phyloP scores from a whole-genome alignment of 2,113 vertebrate species.

The Chaetura pelagica region DNA sequence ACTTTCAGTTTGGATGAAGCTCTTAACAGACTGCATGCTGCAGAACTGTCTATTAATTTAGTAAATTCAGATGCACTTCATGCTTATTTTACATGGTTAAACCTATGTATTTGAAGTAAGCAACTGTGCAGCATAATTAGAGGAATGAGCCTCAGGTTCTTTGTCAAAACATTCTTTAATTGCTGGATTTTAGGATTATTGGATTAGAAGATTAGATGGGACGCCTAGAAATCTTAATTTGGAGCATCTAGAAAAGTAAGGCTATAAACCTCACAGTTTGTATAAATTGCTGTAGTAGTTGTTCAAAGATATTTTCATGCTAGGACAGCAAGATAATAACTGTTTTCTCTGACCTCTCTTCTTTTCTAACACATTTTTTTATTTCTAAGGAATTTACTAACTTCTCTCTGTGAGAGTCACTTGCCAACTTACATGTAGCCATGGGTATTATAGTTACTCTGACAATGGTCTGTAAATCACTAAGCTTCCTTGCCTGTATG shows the following conservation, averaged over 20 bases:
- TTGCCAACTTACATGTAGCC: neutral
- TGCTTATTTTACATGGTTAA: neutral
- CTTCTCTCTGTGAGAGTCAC: neutral
- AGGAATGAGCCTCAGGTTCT: slow-evolving; percentile 46
- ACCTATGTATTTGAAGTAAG: neutral
- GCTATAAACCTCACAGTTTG: neutral
- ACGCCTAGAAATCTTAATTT: slow-evolving; percentile 45
- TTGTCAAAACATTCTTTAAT: slow-evolving; percentile 63
- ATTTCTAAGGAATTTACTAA: neutral
- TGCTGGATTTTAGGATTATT: slow-evolving; percentile 66
- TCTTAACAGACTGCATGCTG: neutral
- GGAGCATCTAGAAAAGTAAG: neutral
- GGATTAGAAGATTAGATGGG: slow-evolving; percentile 64
- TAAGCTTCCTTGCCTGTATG: neutral
- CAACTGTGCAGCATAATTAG: slow-evolving; percentile 26
- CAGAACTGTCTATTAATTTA: neutral
- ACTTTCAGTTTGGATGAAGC: neutral
- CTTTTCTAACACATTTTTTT: neutral
- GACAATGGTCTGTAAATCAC: neutral
- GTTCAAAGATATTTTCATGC: neutral
- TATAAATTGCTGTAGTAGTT: neutral
- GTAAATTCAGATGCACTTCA: neutral
- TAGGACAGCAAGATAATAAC: neutral
- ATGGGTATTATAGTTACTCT: neutral
- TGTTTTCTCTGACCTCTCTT: neutral